These are phyloP conservation scores for Ashinkailepas kermadecensis DNA, from an alignment of 2,888 invertebrate genomes.

Conservation along the genomic window DNA sequence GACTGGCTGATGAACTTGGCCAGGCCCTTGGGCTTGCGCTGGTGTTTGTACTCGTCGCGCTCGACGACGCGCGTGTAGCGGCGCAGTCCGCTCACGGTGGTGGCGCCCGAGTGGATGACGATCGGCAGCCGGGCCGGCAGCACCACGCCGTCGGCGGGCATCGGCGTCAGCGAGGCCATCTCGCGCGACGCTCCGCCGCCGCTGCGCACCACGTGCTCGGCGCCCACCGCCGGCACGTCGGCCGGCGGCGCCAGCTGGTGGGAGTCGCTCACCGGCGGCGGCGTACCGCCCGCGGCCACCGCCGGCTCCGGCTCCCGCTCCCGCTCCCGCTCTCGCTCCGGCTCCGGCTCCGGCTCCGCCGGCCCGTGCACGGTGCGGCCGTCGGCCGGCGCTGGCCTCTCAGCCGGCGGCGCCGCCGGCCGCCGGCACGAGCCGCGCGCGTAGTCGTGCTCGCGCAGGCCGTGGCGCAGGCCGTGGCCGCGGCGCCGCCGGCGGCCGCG, in stretches of 20 bases:
- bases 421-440: not conserved
- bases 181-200: no score
- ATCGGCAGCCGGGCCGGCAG: constrained; percentile 28
- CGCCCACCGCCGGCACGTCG: not conserved
- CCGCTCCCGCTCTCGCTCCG: not conserved
- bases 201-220: not conserved
- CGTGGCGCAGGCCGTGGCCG: not conserved
- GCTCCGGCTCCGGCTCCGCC: not conserved
- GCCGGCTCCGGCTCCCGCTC: not conserved
- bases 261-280: not conserved
- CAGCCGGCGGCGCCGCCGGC: not conserved
- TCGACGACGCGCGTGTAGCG: constrained; percentile 31
- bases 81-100: not conserved
- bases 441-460: constrained; percentile 15
- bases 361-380: no score
- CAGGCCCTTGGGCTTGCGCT: constrained; percentile 44
- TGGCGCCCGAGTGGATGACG: not conserved
- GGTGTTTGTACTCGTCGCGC: constrained; percentile 36
- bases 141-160: constrained; percentile 6
- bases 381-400: not conserved
- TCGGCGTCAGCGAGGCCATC: no score
- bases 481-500: not conserved
- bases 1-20: constrained; percentile 47
- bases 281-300: not conserved
- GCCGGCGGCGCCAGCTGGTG: no score